A percentile compares a stretch with the other conserved stretches of the same genome.
These are phyloP conservation scores for Myiagra hebetior DNA, from an alignment of 2,113 vertebrate species.

Conservation along the genomic window DNA sequence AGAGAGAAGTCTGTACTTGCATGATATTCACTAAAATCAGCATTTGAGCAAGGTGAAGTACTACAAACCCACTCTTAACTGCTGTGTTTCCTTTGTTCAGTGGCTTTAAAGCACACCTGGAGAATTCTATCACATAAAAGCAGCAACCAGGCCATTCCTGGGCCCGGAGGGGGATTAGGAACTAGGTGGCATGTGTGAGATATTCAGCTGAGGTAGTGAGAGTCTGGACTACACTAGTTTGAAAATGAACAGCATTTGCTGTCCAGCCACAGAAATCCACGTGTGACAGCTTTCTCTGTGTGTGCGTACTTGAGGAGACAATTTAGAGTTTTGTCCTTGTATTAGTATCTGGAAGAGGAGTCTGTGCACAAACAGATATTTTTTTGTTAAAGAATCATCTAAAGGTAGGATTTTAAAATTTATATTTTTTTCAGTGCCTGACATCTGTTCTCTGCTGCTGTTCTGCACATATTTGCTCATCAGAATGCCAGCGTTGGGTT, in stretches of 20 bases:
- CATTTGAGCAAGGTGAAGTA: not conserved
- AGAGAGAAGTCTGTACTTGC: not conserved
- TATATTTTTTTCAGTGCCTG: not conserved
- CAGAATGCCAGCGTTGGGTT: accelerated
- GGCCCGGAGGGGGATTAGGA: not conserved
- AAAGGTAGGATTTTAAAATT: not conserved
- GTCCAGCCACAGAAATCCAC: not conserved
- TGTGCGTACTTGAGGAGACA: not conserved
- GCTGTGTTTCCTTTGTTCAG: not conserved
- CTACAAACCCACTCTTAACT: not conserved
- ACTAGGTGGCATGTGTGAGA: not conserved
- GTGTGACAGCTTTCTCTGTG: not conserved
- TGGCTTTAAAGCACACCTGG: not conserved
- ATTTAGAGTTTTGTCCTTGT: not conserved
- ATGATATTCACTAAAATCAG: not conserved
- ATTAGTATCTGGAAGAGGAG: not conserved
- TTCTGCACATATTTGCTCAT: not conserved
- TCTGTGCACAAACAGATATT: not conserved
- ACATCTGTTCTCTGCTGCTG: not conserved
- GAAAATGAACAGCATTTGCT: not conserved
- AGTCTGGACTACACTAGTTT: not conserved
- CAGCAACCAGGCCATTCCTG: not conserved
- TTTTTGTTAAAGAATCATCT: not conserved
- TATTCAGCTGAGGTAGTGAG: not conserved
- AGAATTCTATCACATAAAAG: not conserved